Evolutionary conservation across 2,113 vertebrate genomes (phyloP).

Genomic region (Taxidea taxus): DNA sequence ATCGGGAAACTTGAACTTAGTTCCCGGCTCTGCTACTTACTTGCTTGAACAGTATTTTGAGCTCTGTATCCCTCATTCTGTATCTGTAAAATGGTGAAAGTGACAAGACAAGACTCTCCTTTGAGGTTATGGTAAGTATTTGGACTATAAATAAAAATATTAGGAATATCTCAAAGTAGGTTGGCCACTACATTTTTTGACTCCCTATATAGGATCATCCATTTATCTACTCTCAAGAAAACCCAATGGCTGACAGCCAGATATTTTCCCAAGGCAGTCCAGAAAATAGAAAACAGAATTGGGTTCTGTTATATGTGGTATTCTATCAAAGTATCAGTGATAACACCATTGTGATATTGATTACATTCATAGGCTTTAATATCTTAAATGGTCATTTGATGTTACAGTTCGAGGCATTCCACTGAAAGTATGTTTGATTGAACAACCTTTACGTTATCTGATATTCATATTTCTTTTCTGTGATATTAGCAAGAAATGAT

Average conservation of each 20-base stretch:
- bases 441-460: constrained; percentile 24
- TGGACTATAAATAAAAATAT: constrained; percentile 20
- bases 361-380: constrained; percentile 11
- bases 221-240: constrained; percentile 24
- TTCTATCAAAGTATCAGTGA: not conserved
- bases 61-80: constrained; percentile 22
- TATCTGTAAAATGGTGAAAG: constrained; percentile 51
- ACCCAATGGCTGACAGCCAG: not conserved
- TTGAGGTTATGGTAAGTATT: constrained; percentile 59
- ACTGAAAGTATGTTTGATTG: constrained; percentile 36
- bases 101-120: not conserved
- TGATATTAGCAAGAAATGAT: constrained; percentile 25
- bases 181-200: constrained; percentile 7
- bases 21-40: constrained; percentile 33
- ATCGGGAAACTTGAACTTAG: constrained; percentile 30
- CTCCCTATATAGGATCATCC: not conserved
- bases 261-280: not conserved
- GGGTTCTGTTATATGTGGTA: not conserved
- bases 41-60: constrained; percentile 51
- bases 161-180: constrained; percentile 40
- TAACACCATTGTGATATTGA: not conserved
- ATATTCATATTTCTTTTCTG: constrained; percentile 35
- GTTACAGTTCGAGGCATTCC: constrained; percentile 12
- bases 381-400: not conserved
- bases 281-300: constrained; percentile 19